A percentile compares a stretch with the other conserved stretches of the same genome.
Conservation (phyloP, 2,888 invertebrate species). For the Andricus curvator region DNA sequence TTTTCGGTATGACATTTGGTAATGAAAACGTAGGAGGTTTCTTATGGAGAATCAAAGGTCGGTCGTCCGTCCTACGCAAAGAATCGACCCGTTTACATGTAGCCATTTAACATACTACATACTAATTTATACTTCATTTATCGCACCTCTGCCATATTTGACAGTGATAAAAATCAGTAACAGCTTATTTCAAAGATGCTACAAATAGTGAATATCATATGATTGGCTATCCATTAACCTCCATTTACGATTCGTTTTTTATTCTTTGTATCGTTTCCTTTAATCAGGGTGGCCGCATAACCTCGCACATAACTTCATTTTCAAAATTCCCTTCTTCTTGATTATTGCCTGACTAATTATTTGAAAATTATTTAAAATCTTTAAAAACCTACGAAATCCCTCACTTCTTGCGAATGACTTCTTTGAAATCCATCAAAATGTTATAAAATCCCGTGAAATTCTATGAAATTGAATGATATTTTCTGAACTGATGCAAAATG, state of each 20-base stretch:
- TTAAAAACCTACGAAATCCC: too few relatives aligned
- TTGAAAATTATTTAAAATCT: too few relatives aligned
- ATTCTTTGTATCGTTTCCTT: neutral
- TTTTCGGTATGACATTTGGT: neutral
- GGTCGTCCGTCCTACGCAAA: conserved; percentile 5
- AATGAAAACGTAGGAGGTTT: neutral
- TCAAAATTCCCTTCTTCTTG: too few relatives aligned
- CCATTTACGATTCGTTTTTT: neutral
- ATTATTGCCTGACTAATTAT: too few relatives aligned
- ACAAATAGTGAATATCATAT: neutral
- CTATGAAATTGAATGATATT: too few relatives aligned
- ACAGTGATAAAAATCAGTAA: neutral
- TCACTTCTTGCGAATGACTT: too few relatives aligned
- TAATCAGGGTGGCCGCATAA: too few relatives aligned
- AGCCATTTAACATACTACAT: neutral
- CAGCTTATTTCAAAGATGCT: neutral
- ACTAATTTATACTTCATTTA: conserved; percentile 9
- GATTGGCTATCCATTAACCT: neutral
- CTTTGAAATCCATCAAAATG: too few relatives aligned
- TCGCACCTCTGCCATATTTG: neutral
- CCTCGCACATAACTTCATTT: too few relatives aligned
- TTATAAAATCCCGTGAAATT: too few relatives aligned
- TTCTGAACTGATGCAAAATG: too few relatives aligned
- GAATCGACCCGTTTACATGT: neutral
- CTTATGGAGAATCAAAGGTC: conserved; percentile 14